Evolutionary conservation across 2,888 invertebrate species (phyloP).

Genomic region (Eristalis pertinax): DNA sequence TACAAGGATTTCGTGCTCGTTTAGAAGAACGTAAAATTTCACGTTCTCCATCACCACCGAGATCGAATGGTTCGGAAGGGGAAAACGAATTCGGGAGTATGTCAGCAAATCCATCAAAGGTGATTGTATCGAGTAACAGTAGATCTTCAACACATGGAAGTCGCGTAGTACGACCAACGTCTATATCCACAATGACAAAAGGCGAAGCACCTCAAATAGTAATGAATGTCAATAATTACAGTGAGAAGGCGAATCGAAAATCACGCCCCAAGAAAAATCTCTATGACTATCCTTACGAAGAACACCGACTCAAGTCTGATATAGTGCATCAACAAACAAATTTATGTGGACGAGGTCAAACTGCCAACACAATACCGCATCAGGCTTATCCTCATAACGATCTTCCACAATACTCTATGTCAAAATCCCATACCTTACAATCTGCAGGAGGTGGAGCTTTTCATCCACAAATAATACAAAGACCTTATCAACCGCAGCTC

Average conservation of each 20-base stretch:
- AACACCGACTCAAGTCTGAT: conserved; percentile 51
- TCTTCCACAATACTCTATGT: conserved; percentile 56
- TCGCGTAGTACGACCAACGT: conserved; percentile 30
- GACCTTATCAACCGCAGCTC: conserved; percentile 38
- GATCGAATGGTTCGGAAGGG: conserved; percentile 79
- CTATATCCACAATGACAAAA: conserved; percentile 33
- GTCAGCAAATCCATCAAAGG: conserved; percentile 24
- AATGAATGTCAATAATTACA: conserved; percentile 40
- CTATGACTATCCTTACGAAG: conserved; percentile 64
- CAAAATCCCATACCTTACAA: conserved; percentile 56
- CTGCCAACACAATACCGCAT: conserved; percentile 45
- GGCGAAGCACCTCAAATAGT: conserved; percentile 26
- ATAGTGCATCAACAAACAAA: conserved; percentile 41
- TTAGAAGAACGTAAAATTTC: conserved; percentile 81
- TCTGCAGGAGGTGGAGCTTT: conserved; percentile 32
- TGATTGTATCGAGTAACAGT: conserved; percentile 19
- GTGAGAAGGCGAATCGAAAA: conserved; percentile 48
- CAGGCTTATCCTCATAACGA: conserved; percentile 50
- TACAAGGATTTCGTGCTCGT: conserved; percentile 92
- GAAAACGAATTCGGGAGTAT: conserved; percentile 73
- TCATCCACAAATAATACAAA: conserved; percentile 52
- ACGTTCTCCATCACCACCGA: conserved; percentile 81
- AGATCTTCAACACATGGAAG: conserved; percentile 24
- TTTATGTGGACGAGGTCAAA: conserved; percentile 28
- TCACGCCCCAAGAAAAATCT: conserved; percentile 62